These are phyloP conservation scores for Ataeniobius toweri DNA, from an alignment of 2,797 vertebrate genomes.

Conservation along the genomic window DNA sequence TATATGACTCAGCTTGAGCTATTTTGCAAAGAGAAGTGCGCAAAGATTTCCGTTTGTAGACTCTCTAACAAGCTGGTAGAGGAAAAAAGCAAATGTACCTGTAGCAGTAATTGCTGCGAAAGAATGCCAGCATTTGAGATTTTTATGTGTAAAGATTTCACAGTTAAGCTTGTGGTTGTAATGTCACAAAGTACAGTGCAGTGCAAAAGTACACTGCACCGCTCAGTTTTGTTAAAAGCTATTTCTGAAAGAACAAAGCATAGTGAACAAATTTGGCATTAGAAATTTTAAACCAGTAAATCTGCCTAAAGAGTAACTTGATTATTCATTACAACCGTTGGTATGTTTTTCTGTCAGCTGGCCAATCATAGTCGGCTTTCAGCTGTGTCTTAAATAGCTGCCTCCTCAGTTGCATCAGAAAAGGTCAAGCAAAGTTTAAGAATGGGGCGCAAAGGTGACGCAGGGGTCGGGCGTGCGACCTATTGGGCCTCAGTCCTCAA, in stretches of 20 bases:
- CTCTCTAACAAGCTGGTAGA: neutral
- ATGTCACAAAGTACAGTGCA: neutral
- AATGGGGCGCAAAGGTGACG: too few species aligned
- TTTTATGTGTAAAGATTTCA: neutral
- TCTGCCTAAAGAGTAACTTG: neutral
- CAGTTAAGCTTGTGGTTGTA: neutral
- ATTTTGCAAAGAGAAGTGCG: neutral
- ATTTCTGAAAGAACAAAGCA: neutral
- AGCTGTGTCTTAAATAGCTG: neutral
- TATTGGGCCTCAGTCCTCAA: too few species aligned
- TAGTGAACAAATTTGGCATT: neutral
- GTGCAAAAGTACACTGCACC: neutral
- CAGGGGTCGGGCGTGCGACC: too few species aligned
- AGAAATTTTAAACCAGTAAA: neutral
- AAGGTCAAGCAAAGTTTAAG: constrained; percentile 7
- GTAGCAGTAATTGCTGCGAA: neutral
- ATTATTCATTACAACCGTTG: neutral
- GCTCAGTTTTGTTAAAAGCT: neutral
- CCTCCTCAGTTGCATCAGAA: constrained; percentile 2
- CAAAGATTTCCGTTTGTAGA: neutral
- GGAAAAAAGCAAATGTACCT: neutral
- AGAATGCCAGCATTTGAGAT: neutral
- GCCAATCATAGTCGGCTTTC: neutral
- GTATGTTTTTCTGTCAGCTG: neutral
- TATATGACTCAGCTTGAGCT: neutral